These are phyloP conservation scores for Drosophila buzzatii DNA, from an alignment of 2,888 invertebrate species.

Conservation along the genomic window DNA sequence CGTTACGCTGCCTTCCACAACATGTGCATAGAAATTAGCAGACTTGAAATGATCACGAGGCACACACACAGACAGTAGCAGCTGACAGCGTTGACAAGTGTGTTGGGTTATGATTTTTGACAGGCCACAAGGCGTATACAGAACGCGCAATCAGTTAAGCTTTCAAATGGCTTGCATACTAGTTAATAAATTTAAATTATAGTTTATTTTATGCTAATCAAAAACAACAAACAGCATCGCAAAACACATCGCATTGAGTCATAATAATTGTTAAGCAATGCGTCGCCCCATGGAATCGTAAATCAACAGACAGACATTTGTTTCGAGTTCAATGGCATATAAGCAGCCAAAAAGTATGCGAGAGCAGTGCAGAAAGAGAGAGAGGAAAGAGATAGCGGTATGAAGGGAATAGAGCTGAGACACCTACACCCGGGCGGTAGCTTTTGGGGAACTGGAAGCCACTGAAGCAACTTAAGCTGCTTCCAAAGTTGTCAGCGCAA, in stretches of 20 bases:
- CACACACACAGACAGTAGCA: conserved; percentile 1
- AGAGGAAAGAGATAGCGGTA: not conserved
- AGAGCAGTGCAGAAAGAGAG: not conserved
- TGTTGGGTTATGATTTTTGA: conserved; percentile 79
- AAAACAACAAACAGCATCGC: conserved; percentile 18
- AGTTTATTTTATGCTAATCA: conserved; percentile 70
- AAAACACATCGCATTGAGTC: conserved; percentile 47
- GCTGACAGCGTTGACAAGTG: conserved; percentile 81
- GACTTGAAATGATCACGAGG: conserved; percentile 57
- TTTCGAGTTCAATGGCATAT: conserved; percentile 66
- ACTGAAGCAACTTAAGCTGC: conserved; percentile 76
- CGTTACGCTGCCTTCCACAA: conserved; percentile 12
- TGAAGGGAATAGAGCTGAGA: conserved; percentile 20
- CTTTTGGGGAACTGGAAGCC: conserved; percentile 49
- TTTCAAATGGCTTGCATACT: conserved; percentile 22
- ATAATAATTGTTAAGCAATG: conserved; percentile 60
- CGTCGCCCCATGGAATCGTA: conserved; percentile 47
- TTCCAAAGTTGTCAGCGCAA: conserved; percentile 82
- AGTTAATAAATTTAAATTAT: conserved; percentile 59
- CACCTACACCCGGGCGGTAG: conserved; percentile 70
- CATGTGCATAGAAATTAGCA: conserved; percentile 50
- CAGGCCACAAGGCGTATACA: conserved; percentile 72
- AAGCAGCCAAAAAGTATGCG: conserved; percentile 34
- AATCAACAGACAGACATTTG: conserved; percentile 52
- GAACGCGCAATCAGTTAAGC: conserved; percentile 48